A percentile compares a stretch with the other conserved stretches of the same genome.
phyloP scores from a whole-genome alignment of 2,888 invertebrate species.

The Tipula unca region DNA sequence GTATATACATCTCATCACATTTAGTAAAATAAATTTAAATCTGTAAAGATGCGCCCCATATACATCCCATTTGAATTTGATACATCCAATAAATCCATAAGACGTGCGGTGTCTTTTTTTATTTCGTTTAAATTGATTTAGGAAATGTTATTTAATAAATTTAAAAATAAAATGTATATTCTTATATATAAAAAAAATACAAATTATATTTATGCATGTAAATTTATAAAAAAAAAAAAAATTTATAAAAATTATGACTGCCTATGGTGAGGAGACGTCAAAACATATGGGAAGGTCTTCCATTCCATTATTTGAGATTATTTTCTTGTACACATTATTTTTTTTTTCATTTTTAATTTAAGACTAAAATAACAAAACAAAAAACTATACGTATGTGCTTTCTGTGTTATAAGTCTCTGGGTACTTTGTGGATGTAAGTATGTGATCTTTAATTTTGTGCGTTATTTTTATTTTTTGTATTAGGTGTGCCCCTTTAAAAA shows the following conservation, averaged over 20 bases:
- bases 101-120: not conserved
- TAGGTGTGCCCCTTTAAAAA: not conserved
- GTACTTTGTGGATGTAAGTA: not conserved
- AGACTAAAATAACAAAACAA: not conserved
- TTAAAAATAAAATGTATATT: not conserved
- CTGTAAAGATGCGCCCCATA: not conserved
- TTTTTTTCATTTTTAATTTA: not conserved
- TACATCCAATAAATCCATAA: not conserved
- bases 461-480: not conserved
- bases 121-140: not conserved
- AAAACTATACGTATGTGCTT: not conserved
- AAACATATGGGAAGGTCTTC: constrained; percentile 8
- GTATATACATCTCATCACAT: not conserved
- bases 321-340: not conserved
- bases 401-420: not conserved
- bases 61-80: not conserved
- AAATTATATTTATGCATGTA: constrained; percentile 14
- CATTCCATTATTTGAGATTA: constrained; percentile 1
- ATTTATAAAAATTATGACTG: not conserved
- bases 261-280: constrained; percentile 14
- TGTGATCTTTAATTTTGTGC: not conserved
- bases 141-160: not conserved
- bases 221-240: not conserved
- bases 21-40: not conserved
- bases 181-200: not conserved